Evolutionary conservation across 2,113 vertebrate species (phyloP), one percentile per base, ranked within the genome.

Genomic region (Lasiurus borealis): DNA sequence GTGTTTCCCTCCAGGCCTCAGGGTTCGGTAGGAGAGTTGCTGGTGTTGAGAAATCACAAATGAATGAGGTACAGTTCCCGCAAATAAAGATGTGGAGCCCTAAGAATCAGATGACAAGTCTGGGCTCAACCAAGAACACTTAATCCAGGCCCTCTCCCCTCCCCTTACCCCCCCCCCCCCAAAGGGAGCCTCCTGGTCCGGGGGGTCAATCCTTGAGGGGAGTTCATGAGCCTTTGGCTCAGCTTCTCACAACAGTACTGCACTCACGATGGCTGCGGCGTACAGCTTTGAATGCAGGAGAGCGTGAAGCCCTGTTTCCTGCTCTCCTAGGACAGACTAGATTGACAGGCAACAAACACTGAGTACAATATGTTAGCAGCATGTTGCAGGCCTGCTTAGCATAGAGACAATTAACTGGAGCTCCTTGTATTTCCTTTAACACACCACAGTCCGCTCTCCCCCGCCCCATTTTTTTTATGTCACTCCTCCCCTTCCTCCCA

Each of bases 181-280:
- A 25, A 29, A 64, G 52, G 19, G 16, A 21, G 48, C 3, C 12
- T 6, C 11, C 19, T 0, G 29, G 62, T 7, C 10, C 29, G 1
- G 4, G 25, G 62, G 54, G 52, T 40, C 57, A 75, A 0, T 19
- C 14, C 54, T 2, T 2, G 2, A 0, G 19, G 3, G 0, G 7
- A 69, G 25, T 84, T 29, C 15, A n/a, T 2, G 12, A 87, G 52
- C 31, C 25, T 91, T 48, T 4, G 23, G 27, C 21, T 73, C 85
- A 13, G 23, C 18, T 44, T 34, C 48, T 64, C 3, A 29, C 8
- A 3, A 31, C 29, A 36, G 82, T 34, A 3, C 62, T 5, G 19
- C 3, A 2, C 14, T 14, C 50, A n/a, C 75, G 46, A 0, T 23
- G 52, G 31, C 50, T 64, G 36, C 73, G 8, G 36, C 59, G 29